These are phyloP conservation scores for Ptychobarbus kaznakovi DNA, from an alignment of 2,797 vertebrate genomes.

Conservation along the genomic window DNA sequence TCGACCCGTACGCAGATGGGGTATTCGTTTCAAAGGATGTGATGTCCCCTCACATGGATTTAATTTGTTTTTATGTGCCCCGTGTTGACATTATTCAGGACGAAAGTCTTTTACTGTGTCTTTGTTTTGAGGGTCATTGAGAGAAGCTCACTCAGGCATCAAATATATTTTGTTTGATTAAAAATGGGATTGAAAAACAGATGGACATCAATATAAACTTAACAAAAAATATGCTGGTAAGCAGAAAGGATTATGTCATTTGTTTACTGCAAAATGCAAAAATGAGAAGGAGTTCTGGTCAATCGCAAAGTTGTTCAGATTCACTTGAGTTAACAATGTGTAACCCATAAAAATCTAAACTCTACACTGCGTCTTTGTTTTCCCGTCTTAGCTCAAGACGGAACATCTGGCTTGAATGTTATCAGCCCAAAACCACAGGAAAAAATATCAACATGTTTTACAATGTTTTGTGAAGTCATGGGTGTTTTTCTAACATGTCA, in stretches of 20 bases:
- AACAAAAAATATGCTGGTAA: background rate
- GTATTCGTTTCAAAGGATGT: constrained; percentile 44
- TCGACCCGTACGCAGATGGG: constrained; percentile 38
- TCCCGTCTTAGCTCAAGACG: background rate
- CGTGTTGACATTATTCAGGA: constrained; percentile 31
- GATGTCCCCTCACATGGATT: constrained; percentile 22
- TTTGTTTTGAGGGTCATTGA: constrained; percentile 14
- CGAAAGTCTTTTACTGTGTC: constrained; percentile 22
- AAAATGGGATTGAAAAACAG: background rate
- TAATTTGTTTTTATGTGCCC: constrained; percentile 18
- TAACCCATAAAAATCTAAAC: constrained; percentile 29
- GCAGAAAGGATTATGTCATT: background rate
- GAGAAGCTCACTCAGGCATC: constrained; percentile 6
- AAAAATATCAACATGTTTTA: constrained; percentile 23
- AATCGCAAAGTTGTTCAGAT: constrained; percentile 1
- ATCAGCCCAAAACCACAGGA: constrained; percentile 25
- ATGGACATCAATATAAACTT: background rate
- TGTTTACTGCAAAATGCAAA: background rate
- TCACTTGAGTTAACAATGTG: constrained; percentile 13
- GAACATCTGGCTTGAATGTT: constrained; percentile 39
- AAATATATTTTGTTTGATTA: constrained; percentile 8
- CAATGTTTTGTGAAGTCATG: constrained; percentile 6
- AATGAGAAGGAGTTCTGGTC: background rate
- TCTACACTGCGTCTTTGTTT: background rate
- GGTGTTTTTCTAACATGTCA: background rate